Percentiles rank a stretch among this genome's conserved stretches.
Conservation (phyloP, 2,888 invertebrate genomes). For the Drosophila conformis region DNA sequence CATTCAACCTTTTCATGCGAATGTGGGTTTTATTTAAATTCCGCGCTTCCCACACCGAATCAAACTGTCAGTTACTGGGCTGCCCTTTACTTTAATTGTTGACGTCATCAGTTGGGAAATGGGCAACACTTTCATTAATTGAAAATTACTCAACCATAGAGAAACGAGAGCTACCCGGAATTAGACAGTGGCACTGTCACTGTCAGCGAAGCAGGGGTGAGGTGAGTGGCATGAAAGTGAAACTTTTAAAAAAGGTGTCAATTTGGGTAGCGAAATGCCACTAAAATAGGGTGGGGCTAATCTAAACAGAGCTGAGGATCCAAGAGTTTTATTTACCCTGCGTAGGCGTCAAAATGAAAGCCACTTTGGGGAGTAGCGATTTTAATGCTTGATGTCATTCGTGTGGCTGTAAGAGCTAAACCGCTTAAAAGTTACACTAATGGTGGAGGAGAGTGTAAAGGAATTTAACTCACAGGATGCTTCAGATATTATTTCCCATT, state of each 20-base stretch:
- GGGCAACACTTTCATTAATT: slow-evolving; percentile 73
- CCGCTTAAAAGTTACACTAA: slow-evolving; percentile 1
- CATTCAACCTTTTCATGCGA: slow-evolving; percentile 49
- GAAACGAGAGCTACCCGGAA: slow-evolving; percentile 61
- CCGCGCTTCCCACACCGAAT: slow-evolving; percentile 45
- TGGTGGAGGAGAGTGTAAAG: too few relatives aligned
- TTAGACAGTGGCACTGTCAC: slow-evolving; percentile 22
- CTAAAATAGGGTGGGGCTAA: slow-evolving; percentile 51
- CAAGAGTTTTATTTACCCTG: slow-evolving; percentile 30
- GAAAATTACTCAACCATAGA: slow-evolving; percentile 72
- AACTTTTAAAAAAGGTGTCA: slow-evolving; percentile 74
- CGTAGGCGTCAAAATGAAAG: slow-evolving; percentile 47
- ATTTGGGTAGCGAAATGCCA: slow-evolving; percentile 55
- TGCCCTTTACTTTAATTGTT: slow-evolving; percentile 52
- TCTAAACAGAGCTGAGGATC: slow-evolving; percentile 29
- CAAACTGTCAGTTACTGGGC: slow-evolving; percentile 19
- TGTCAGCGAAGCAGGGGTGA: slow-evolving; percentile 2
- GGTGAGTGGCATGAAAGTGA: slow-evolving; percentile 66
- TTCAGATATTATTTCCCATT: neutral
- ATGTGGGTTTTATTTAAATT: slow-evolving; percentile 30
- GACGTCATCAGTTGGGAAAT: slow-evolving; percentile 55
- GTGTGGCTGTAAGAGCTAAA: neutral
- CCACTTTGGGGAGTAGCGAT: slow-evolving; percentile 21
- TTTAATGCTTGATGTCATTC: slow-evolving; percentile 42
- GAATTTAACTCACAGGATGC: slow-evolving; percentile 4